Conservation (phyloP, 2,113 vertebrate genomes). For the Tychaedon coryphoeus region DNA sequence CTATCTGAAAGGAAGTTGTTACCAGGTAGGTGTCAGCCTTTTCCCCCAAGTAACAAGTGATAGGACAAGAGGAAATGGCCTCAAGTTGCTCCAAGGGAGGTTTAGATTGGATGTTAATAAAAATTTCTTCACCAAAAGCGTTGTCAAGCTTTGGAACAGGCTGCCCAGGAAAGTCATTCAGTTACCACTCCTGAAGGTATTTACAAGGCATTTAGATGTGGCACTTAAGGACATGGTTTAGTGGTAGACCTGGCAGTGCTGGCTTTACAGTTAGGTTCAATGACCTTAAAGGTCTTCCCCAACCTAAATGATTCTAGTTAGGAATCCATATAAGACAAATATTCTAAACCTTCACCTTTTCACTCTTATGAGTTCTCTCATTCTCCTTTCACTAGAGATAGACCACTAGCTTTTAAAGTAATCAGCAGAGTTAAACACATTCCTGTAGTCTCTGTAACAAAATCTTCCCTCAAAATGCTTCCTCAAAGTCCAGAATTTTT, state of each 20-base stretch:
- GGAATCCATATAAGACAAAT: neutral
- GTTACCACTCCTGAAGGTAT: neutral
- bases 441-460: neutral
- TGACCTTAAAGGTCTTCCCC: neutral
- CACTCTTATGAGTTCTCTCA: neutral
- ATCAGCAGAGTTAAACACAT: neutral
- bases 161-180: neutral
- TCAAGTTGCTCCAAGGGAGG: neutral
- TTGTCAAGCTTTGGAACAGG: neutral
- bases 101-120: neutral
- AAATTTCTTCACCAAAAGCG: neutral
- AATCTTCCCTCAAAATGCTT: neutral
- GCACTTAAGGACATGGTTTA: neutral
- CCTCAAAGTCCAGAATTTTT: neutral
- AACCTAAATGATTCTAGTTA: neutral
- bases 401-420: neutral
- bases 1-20: neutral
- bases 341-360: neutral
- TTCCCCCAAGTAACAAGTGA: neutral
- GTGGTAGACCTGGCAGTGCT: neutral
- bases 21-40: neutral
- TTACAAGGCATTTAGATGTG: neutral
- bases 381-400: neutral
- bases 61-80: accelerated
- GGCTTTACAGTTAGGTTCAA: neutral